Base-by-base conservation (phyloP, 2,888 invertebrate species). In the Caenorhabditis afra region DNA sequence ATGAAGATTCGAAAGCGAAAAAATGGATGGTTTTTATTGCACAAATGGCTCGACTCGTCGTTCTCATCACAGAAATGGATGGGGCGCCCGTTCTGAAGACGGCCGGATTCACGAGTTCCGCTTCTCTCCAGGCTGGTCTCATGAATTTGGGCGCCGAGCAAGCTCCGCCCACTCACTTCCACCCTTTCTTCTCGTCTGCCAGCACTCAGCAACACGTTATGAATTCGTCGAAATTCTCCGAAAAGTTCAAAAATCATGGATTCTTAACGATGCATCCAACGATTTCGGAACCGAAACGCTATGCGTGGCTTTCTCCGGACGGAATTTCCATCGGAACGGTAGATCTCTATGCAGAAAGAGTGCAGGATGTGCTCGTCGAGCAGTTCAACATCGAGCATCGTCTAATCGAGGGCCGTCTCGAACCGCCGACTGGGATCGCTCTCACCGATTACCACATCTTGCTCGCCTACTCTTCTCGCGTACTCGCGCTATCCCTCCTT, bases 371-470 rank as follows among this genome's bases (percentile, higher is more conserved):
- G 1, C 45, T 85, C 0, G 66, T 65, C 11, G 84, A 85, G 20
- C 79, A 85, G 16, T 78, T 75, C 22, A 76, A 79, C 52, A 66
- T 84, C 8, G 84, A 83, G 85, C 87, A 87, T 62, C 82, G 85
- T 22, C 62, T 83, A 35, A 82, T 87, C 23, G 88, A 89, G 50
- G 89, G 89, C 7, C 64, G 80, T 8, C 57, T 87, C 2, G 86
- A 88, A 52, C 85, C 81, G 23, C 88, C 89, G 2, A 29, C 88
- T 4, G 86, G 83, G n/a, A 79, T 87, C 41, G 81, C 83, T n/a
- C 75, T 90, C 18, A 85, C 89, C 41, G 87, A 90, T 49, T 87
- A 83, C 57, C 89, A 89, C 62, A 64, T 85, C 2, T 74, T 89
- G n/a, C 67, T 88, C 8, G 85, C 86, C 11, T 89, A 86, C 58